These are phyloP conservation scores for Dysmachus trigonus DNA, from an alignment of 2,888 invertebrate species.

Conservation along the genomic window DNA sequence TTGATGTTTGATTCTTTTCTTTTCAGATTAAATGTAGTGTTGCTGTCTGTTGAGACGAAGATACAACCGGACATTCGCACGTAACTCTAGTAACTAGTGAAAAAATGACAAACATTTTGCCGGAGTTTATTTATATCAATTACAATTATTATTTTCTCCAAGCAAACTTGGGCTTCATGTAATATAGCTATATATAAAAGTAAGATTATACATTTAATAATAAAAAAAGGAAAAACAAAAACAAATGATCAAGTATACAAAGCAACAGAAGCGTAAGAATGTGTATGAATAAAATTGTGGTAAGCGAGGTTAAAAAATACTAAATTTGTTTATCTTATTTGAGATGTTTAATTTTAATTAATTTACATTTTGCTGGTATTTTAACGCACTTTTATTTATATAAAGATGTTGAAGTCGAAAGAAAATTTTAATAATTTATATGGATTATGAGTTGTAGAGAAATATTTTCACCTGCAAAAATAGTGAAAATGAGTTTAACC, in stretches of 20 bases:
- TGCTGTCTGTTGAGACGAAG: background rate
- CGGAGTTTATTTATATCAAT: slow-evolving; percentile 13
- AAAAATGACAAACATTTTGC: background rate
- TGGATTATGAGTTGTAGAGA: too few species aligned
- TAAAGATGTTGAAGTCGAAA: background rate
- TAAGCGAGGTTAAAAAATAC: slow-evolving; percentile 16
- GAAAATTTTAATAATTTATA: too few species aligned
- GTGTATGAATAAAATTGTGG: slow-evolving; percentile 31
- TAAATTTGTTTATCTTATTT: background rate
- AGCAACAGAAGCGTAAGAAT: background rate
- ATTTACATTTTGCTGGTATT: background rate
- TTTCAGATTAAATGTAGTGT: slow-evolving; percentile 1
- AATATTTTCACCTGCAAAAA: too few species aligned
- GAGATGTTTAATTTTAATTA: background rate
- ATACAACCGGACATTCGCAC: slow-evolving; percentile 1
- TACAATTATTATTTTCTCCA: slow-evolving; percentile 1
- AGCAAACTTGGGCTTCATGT: slow-evolving; percentile 14
- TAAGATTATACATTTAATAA: slow-evolving; percentile 34
- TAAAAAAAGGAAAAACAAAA: slow-evolving; percentile 24
- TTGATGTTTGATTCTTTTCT: background rate
- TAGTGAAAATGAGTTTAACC: too few species aligned
- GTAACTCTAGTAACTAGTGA: background rate
- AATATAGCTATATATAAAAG: slow-evolving; percentile 35
- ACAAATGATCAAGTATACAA: slow-evolving; percentile 19
- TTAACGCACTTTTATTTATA: background rate